Base-by-base conservation (phyloP, 2,888 invertebrate species). In the Cephus nigrinus region DNA sequence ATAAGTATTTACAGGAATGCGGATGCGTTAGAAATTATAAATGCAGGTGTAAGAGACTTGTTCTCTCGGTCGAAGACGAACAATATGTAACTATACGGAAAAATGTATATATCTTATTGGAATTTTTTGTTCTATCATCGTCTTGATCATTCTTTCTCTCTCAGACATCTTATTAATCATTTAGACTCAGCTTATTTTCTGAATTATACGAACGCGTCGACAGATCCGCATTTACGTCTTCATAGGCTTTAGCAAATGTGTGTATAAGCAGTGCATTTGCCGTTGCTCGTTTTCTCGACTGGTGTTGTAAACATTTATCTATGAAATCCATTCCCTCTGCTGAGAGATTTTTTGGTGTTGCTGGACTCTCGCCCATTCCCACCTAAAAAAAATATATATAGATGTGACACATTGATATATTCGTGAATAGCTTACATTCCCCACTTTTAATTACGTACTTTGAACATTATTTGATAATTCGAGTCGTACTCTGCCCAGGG, bases 401-500 rank as follows among this genome's bases (percentile, higher is more conserved):
- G 2, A 71, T 2, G 1, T 23, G 2, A 55, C 23, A 55, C 9
- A 55, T 55, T 55, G 9, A 9, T 55, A 23, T 9, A 23, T 23
- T 23, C 0, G 1, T 55, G 1, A 9, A 23, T 5, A 23, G 55
- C 5, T 55, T 55, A 2, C 9, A 1, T 5, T 55, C 23, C 9
- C 1, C 2, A 55, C 55, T 23, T 55, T 23, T 55, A 71, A 71
- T 40, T 30, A 55, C 75, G 31, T n/a, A 90, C 90, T 85, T 90
- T 90, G 92, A 97, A 98, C 97, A 98, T 97, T 84, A 98, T 98
- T 94, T 98, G 98, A 92, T 96, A 97, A 92, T 97, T 97, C 84
- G 97, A 97, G 93, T 98, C 98, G 90, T 95, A 96, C 88, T 98
- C 97, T 75, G 95, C 95, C 97, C 98, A 98, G 0, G 98, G 98